Evolutionary conservation across 2,888 invertebrate species (phyloP), one percentile per base, ranked within the genome.

Genomic region (Lomographa bimaculata): DNA sequence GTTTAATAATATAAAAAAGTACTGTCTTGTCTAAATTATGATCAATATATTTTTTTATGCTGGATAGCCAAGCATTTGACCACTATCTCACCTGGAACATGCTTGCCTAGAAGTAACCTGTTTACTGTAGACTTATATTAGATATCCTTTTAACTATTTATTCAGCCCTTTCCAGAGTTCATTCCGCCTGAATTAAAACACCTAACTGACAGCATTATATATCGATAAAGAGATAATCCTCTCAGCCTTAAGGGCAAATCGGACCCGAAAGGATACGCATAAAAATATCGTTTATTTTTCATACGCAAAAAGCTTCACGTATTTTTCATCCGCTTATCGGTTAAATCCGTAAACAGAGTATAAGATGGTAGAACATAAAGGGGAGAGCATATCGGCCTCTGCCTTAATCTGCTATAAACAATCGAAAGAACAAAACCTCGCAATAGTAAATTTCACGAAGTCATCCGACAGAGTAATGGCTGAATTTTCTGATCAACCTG

Each of bases 371-470:
- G 67, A 64, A 63, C 69, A 71, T 66, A 64, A 64, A 66, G 57
- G 64, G 57, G 54, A 44, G 53, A 69, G 60, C 70, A 67, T 68
- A 71, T 74, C 73, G 71, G 61, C 62, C 62, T 46, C 57, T 58
- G 69, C 72, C 71, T 71, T 74, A 71, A 78, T 78, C 78, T 69
- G 70, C 75, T 69, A 70, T 79, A 79, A 79, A 79, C 79, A 79
- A 78, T 76, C 68, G 70, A 65, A 48, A 61, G 64, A 69, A 71
- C 78, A 69, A 71, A 74, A 71, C 75, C 71, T 58, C 57, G 65
- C 68, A 64, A 74, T 72, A 78, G 61, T 77, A 78, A 64, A 75
- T 77, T 73, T 69, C 64, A 62, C 65, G 67, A 72, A 76, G 71
- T 78, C 76, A 79, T 79, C 73, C 71, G 57, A 65, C 57, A 65